A percentile compares a stretch with the other conserved stretches of the same genome.
These are phyloP conservation scores for Cebus imitator DNA, from an alignment of 2,113 vertebrate species.

Conservation along the genomic window DNA sequence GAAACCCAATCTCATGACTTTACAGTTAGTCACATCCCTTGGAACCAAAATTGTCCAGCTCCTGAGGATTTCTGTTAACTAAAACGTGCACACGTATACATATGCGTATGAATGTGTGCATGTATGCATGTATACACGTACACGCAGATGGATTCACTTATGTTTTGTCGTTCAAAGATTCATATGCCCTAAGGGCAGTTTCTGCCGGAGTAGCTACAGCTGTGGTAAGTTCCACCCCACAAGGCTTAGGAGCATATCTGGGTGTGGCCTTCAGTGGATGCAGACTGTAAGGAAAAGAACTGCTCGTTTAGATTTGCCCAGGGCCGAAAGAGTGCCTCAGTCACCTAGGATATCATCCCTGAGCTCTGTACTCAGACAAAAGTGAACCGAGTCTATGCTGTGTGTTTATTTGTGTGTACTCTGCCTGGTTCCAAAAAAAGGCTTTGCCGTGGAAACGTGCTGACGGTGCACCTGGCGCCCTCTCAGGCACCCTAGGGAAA, in stretches of 20 bases:
- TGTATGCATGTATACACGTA: too few species aligned
- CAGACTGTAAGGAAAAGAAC: not conserved
- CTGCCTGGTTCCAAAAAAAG: not conserved
- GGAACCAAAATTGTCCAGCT: not conserved
- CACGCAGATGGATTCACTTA: accelerated
- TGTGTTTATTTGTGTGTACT: not conserved
- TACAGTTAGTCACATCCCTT: not conserved
- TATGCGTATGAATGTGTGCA: not conserved
- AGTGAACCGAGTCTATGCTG: accelerated
- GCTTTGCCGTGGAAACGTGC: accelerated
- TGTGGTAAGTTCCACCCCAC: not conserved
- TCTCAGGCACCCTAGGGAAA: accelerated
- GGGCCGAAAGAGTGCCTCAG: not conserved
- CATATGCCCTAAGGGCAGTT: not conserved
- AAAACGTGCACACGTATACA: not conserved
- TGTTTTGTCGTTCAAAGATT: not conserved
- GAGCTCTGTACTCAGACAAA: not conserved
- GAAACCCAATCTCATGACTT: not conserved
- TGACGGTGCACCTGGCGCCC: not conserved
- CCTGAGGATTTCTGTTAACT: not conserved
- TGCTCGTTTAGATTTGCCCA: not conserved
- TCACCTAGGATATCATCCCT: not conserved
- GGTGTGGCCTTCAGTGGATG: accelerated
- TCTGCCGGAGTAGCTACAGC: not conserved
- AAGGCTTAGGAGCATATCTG: not conserved